A percentile compares a stretch with the other conserved stretches of the same genome.
phyloP scores from a whole-genome alignment of 2,797 vertebrate genomes.

The Ctenopoma kingsleyae region DNA sequence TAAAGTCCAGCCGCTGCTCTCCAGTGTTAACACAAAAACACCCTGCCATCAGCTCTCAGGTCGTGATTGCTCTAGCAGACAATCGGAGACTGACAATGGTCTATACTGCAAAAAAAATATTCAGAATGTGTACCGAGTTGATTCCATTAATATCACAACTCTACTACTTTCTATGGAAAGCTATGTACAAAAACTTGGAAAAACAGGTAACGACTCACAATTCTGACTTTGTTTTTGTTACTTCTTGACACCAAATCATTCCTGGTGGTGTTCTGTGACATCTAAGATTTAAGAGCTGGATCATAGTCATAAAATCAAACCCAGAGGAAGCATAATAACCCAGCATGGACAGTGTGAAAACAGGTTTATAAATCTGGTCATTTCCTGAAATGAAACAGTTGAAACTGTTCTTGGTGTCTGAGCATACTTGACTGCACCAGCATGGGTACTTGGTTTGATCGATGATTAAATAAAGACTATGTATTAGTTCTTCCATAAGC shows the following conservation, averaged over 20 bases:
- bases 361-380: background rate
- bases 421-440: background rate
- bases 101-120: background rate
- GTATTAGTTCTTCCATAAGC: too few relatives aligned
- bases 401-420: background rate
- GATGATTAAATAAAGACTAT: too few relatives aligned
- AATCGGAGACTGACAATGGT: constrained; percentile 17
- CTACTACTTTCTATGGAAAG: background rate
- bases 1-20: constrained; percentile 68
- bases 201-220: background rate
- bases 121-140: background rate
- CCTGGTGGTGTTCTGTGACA: background rate
- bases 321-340: background rate
- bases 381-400: background rate
- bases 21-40: constrained; percentile 52
- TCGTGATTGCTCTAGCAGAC: constrained; percentile 54
- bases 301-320: background rate
- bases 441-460: background rate
- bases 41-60: constrained; percentile 27
- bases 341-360: background rate
- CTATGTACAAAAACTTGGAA: background rate
- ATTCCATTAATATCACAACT: background rate
- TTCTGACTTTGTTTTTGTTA: background rate
- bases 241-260: background rate
- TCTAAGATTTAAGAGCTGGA: constrained; percentile 1